These are phyloP conservation scores for Lepidotrigona ventralis DNA, from an alignment of 1,140 invertebrate genomes.

Conservation along the genomic window DNA sequence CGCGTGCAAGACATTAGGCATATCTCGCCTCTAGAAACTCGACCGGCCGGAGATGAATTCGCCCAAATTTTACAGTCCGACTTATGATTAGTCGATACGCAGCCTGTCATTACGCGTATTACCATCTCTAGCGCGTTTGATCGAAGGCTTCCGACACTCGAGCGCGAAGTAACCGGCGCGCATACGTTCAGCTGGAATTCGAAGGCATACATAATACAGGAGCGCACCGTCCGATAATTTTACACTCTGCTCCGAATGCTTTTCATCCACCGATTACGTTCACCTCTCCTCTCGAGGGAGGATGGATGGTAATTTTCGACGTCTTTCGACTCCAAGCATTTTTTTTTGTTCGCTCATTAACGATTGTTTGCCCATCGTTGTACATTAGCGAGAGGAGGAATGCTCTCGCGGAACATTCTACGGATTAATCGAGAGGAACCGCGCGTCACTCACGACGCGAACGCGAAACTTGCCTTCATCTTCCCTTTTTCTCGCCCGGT, in stretches of 20 bases:
- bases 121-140: slow-evolving; percentile 62
- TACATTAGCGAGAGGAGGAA: not conserved
- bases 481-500: not conserved
- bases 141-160: slow-evolving; percentile 56
- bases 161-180: not conserved
- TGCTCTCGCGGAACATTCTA: not conserved
- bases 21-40: slow-evolving; percentile 48
- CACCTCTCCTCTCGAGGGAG: not conserved
- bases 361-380: not conserved
- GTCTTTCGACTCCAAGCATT: not conserved
- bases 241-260: slow-evolving; percentile 16
- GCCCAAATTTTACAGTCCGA: slow-evolving; percentile 62
- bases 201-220: slow-evolving; percentile 58
- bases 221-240: slow-evolving; percentile 28
- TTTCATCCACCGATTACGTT: slow-evolving; percentile 47
- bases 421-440: not conserved
- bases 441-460: not conserved
- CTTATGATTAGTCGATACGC: slow-evolving; percentile 63
- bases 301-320: not conserved
- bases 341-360: not conserved
- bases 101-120: slow-evolving; percentile 65
- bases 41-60: slow-evolving; percentile 56
- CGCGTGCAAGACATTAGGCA: slow-evolving; percentile 48
- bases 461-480: no score
- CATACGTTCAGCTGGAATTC: slow-evolving; percentile 34